Conservation (phyloP, 1,140 invertebrate species). For the Hycleus phaleratus region DNA sequence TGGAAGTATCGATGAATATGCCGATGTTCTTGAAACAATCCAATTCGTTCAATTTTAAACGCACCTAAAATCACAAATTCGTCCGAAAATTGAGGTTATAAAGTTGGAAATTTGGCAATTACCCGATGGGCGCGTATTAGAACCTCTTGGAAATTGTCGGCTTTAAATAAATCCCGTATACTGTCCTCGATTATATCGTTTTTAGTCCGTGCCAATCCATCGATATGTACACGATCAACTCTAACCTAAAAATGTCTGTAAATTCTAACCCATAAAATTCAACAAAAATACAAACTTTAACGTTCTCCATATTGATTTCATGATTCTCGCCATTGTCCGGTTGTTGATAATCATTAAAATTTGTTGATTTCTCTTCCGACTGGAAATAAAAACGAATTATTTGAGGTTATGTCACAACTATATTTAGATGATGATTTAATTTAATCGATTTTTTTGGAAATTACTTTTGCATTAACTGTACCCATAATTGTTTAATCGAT, state of each 20-base stretch:
- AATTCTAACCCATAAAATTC: not conserved
- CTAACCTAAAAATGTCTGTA: conserved; percentile 49
- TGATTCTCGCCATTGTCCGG: not conserved
- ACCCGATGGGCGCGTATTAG: conserved; percentile 52
- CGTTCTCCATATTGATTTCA: conserved; percentile 7
- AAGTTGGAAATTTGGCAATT: not conserved
- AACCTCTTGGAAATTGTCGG: conserved; percentile 57
- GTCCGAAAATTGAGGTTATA: not conserved
- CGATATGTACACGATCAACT: conserved; percentile 71
- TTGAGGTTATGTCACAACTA: conserved; percentile 1
- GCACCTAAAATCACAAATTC: conserved; percentile 43
- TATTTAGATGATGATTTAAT: conserved; percentile 3
- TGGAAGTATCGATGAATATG: conserved; percentile 76
- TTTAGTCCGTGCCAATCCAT: conserved; percentile 73
- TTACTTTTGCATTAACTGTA: conserved; percentile 18
- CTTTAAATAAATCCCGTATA: conserved; percentile 64
- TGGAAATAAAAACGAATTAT: not conserved
- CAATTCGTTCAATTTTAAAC: conserved; percentile 61
- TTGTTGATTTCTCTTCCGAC: conserved; percentile 3
- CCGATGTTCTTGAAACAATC: conserved; percentile 77
- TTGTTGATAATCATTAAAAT: too few relatives aligned
- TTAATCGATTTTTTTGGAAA: not conserved
- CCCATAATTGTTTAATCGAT: conserved; percentile 5
- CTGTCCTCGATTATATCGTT: conserved; percentile 71
- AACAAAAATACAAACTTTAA: conserved; percentile 2